phyloP scores from a whole-genome alignment of 1,140 invertebrate species.

The Brachionus asplanchnoidis region DNA sequence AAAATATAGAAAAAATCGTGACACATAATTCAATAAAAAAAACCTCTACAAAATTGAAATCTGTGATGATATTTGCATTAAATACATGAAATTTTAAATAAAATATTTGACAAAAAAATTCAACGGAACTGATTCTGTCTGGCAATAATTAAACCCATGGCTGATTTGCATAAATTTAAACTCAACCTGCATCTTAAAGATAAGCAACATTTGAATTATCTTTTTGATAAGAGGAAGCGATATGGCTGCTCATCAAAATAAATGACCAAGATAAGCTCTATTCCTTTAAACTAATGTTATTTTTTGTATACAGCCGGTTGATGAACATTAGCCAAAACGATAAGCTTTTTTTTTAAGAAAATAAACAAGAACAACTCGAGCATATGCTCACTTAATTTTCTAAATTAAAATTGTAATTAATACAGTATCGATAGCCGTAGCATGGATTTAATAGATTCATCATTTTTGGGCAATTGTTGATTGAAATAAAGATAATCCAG shows the following conservation, averaged over 20 bases:
- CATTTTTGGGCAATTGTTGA: background rate
- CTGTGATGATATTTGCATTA: background rate
- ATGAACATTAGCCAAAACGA: background rate
- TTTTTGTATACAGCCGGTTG: background rate
- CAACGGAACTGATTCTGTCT: background rate
- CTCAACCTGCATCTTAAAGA: background rate
- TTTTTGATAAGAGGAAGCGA: background rate
- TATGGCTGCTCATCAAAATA: background rate
- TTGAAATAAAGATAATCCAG: slow-evolving; percentile 21
- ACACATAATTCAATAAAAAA: background rate
- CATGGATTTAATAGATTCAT: background rate
- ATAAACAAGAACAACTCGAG: background rate
- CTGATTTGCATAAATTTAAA: background rate
- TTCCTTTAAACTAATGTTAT: background rate
- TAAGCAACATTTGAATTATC: background rate
- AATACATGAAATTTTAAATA: background rate
- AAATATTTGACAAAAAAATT: background rate
- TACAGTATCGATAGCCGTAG: background rate
- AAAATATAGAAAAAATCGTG: no score
- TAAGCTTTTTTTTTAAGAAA: background rate
- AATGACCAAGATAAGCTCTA: background rate
- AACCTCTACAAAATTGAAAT: background rate
- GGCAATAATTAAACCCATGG: background rate
- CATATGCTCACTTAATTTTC: slow-evolving; percentile 13
- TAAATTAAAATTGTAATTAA: slow-evolving; percentile 36